A percentile compares a stretch with the other conserved stretches of the same genome.
phyloP scores from a whole-genome alignment of 2,797 vertebrate genomes.

The Varecia variegata region DNA sequence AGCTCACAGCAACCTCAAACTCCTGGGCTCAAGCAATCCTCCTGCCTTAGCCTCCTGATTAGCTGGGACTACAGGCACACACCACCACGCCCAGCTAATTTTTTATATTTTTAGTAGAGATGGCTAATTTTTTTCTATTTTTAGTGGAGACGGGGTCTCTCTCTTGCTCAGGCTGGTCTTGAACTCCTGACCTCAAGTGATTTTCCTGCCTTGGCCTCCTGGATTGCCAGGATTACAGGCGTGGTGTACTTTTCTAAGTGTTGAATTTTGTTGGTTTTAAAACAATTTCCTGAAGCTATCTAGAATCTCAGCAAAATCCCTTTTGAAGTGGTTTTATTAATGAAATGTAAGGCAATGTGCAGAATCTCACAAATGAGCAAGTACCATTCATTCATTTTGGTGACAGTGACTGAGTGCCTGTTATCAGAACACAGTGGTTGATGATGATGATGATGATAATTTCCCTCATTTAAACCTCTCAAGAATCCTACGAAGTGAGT shows the following conservation, averaged over 20 bases:
- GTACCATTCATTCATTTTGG: background rate
- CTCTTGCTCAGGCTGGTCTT: background rate
- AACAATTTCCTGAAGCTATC: background rate
- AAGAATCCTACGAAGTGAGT: background rate
- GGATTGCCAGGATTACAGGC: background rate
- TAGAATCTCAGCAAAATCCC: background rate
- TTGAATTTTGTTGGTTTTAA: background rate
- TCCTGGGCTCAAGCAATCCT: background rate
- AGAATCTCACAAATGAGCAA: background rate
- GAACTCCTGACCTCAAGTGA: background rate
- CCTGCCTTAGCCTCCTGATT: background rate
- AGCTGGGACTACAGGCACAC: background rate
- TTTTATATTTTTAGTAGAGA: background rate
- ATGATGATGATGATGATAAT: background rate
- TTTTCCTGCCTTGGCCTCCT: background rate
- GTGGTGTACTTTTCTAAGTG: background rate
- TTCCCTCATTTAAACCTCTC: background rate
- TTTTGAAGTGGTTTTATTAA: conserved; percentile 8
- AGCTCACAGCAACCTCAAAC: background rate
- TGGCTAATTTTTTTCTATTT: too few species aligned
- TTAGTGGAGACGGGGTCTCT: background rate
- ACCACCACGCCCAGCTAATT: background rate
- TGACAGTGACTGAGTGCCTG: background rate
- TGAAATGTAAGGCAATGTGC: background rate
- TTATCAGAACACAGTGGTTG: background rate